Percentiles rank a stretch among this genome's conserved stretches.
These are phyloP conservation scores for Andrena minutula DNA, from an alignment of 2,888 invertebrate genomes.

Conservation along the genomic window DNA sequence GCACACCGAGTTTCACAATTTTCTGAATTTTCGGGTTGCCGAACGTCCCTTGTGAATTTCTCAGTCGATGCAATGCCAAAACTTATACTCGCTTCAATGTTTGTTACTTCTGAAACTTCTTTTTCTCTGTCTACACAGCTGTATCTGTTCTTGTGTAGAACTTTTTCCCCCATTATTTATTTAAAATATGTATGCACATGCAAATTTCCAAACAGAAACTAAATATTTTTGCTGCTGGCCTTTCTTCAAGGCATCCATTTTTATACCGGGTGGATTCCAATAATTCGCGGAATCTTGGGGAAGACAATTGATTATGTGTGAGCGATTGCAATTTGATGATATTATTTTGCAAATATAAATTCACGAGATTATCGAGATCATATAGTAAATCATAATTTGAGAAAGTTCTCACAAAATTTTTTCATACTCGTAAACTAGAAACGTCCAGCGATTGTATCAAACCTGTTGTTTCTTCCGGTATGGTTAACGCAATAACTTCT, in stretches of 20 bases:
- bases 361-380: neutral
- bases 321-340: constrained; percentile 25
- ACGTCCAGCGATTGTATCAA: too few species aligned
- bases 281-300: constrained; percentile 6
- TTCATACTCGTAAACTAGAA: too few species aligned
- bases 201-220: neutral
- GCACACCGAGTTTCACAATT: too few species aligned
- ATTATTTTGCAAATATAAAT: constrained; percentile 21
- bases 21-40: too few species aligned
- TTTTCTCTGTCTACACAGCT: neutral
- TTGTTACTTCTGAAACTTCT: neutral
- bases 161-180: neutral
- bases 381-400: neutral
- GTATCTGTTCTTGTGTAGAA: too few species aligned
- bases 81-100: too few species aligned
- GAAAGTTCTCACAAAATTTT: neutral
- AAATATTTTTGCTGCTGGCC: too few species aligned
- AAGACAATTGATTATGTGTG: constrained; percentile 12
- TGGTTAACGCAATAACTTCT: neutral
- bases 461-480: constrained; percentile 9
- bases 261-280: constrained; percentile 21
- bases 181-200: neutral
- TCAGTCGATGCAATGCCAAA: too few species aligned
- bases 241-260: neutral
- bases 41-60: too few species aligned